phyloP scores from a whole-genome alignment of 2,797 vertebrate species.

The Pangasius djambal region DNA sequence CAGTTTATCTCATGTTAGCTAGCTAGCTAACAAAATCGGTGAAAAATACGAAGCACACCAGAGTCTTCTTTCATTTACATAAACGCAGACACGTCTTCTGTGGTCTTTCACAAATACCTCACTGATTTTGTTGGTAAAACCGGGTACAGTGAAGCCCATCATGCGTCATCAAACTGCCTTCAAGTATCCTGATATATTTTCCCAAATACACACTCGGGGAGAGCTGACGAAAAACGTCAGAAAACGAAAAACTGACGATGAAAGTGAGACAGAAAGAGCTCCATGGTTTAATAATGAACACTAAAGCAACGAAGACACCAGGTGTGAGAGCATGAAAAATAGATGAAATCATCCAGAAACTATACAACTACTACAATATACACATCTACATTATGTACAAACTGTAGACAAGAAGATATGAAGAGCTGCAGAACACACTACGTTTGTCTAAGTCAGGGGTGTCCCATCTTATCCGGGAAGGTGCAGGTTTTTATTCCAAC shows the following conservation, averaged over 20 bases:
- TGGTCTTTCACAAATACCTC: background rate
- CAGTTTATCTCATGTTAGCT: no score
- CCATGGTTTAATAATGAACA: background rate
- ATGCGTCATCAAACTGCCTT: no score
- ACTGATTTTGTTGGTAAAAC: background rate
- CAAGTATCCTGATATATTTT: background rate
- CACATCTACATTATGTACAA: background rate
- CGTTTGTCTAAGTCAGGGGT: no score
- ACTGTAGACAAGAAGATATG: background rate
- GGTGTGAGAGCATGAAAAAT: background rate
- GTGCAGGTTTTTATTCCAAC: no score
- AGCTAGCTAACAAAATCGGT: no score
- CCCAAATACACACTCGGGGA: background rate
- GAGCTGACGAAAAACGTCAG: no score
- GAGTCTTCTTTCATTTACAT: background rate
- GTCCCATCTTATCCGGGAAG: no score
- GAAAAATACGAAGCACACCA: background rate
- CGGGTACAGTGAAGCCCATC: background rate
- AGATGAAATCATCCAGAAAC: no score
- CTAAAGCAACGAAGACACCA: background rate
- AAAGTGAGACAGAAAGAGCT: background rate
- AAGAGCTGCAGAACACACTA: background rate
- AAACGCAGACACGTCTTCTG: background rate
- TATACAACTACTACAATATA: background rate
- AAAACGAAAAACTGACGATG: no score